These are phyloP conservation scores for Apodemia hepburni DNA, from an alignment of 2,888 invertebrate species.

Conservation along the genomic window DNA sequence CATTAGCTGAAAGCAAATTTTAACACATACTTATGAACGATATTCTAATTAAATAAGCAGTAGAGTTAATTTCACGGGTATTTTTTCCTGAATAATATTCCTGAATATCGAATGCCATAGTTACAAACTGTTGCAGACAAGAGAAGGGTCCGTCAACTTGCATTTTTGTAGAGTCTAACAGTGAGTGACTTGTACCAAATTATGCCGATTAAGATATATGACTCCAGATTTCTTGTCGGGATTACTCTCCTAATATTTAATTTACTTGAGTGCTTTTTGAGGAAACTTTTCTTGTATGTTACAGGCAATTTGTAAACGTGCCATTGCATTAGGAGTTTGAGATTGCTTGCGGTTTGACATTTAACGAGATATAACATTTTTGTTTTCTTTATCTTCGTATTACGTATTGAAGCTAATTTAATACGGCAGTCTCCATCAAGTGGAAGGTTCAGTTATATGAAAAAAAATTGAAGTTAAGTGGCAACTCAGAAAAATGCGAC, in stretches of 20 bases:
- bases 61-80: not conserved
- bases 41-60: no score
- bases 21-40: no score
- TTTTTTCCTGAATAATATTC: not conserved
- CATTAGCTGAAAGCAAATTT: no score
- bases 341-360: slow-evolving; percentile 53
- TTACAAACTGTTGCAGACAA: slow-evolving; percentile 29
- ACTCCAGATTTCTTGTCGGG: slow-evolving; percentile 60
- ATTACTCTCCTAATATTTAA: slow-evolving; percentile 70
- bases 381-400: slow-evolving; percentile 4
- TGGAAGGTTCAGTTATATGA: not conserved
- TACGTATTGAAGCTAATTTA: slow-evolving; percentile 4
- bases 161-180: slow-evolving; percentile 55
- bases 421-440: not conserved
- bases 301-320: slow-evolving; percentile 73
- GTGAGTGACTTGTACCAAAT: slow-evolving; percentile 62
- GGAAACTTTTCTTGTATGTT: slow-evolving; percentile 67
- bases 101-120: slow-evolving; percentile 24
- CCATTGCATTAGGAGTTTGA: slow-evolving; percentile 61
- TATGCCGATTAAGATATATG: slow-evolving; percentile 77
- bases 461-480: not conserved
- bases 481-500: not conserved
- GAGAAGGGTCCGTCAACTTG: slow-evolving; percentile 59
- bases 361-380: slow-evolving; percentile 35
- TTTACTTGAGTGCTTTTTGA: slow-evolving; percentile 76